Conservation (phyloP, 2,797 vertebrate genomes). For the Mormyrus proboscirostris region DNA sequence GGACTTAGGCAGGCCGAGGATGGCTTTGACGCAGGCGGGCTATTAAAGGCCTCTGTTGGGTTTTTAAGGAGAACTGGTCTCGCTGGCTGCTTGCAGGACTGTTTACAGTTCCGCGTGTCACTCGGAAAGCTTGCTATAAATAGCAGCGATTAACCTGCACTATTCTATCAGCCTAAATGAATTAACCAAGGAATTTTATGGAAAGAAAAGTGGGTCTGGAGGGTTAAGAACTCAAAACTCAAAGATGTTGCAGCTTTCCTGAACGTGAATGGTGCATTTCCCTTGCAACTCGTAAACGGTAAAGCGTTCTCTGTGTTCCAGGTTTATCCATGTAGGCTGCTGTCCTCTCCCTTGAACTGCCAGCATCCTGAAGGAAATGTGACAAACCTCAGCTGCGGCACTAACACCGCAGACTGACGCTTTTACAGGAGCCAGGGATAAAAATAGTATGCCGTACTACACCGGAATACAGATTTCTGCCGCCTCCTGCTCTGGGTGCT, state of each 20-base stretch:
- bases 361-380: neutral
- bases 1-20: slow-evolving; percentile 69
- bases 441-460: neutral
- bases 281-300: neutral
- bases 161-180: slow-evolving; percentile 42
- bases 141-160: no score
- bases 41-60: slow-evolving; percentile 66
- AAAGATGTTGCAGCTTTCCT: neutral
- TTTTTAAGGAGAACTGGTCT: slow-evolving; percentile 61
- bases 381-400: neutral
- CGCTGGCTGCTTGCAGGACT: slow-evolving; percentile 54
- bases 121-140: slow-evolving; percentile 64
- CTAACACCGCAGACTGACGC: neutral
- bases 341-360: neutral
- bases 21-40: slow-evolving; percentile 62
- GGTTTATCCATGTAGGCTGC: neutral
- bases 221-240: neutral
- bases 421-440: neutral
- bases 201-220: slow-evolving; percentile 36
- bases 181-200: slow-evolving; percentile 28
- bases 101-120: slow-evolving; percentile 69
- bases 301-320: neutral
- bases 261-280: neutral
- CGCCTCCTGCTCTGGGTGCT: neutral
- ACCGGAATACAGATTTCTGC: neutral